phyloP scores from a whole-genome alignment of 2,797 vertebrate genomes.

The Muscicapa comitata region DNA sequence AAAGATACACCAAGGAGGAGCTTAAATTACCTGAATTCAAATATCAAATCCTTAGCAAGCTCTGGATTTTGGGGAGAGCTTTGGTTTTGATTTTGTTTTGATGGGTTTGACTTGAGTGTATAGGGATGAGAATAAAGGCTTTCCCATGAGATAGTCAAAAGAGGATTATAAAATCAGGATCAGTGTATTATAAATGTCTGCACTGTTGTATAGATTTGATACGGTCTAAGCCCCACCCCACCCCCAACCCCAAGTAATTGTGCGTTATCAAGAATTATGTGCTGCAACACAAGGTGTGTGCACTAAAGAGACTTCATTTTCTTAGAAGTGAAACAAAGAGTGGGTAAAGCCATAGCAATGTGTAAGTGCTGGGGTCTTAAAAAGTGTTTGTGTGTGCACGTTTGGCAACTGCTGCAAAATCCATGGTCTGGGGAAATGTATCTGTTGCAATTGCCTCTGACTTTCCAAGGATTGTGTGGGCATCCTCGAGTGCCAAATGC shows the following conservation, averaged over 20 bases:
- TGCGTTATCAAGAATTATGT: neutral
- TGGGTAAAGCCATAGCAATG: neutral
- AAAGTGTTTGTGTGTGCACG: accelerated
- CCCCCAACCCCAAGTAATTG: neutral
- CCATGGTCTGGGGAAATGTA: accelerated
- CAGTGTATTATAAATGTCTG: neutral
- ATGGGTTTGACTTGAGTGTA: neutral
- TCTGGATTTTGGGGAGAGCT: neutral
- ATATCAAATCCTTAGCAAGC: neutral
- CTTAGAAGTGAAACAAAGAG: neutral
- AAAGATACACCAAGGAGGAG: neutral
- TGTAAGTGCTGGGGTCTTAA: neutral
- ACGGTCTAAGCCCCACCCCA: neutral
- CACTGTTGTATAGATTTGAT: neutral
- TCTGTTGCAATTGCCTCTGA: accelerated
- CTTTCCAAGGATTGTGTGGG: neutral
- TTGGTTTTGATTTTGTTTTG: neutral
- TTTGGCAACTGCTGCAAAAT: neutral
- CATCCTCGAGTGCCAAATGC: accelerated
- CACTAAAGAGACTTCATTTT: neutral
- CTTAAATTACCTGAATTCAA: neutral
- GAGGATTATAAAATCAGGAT: constrained; percentile 29
- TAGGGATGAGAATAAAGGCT: neutral
- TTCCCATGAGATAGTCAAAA: neutral
- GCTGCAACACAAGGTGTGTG: accelerated